Evolutionary conservation across 2,797 vertebrate genomes (phyloP).

Genomic region (Poecilia picta): DNA sequence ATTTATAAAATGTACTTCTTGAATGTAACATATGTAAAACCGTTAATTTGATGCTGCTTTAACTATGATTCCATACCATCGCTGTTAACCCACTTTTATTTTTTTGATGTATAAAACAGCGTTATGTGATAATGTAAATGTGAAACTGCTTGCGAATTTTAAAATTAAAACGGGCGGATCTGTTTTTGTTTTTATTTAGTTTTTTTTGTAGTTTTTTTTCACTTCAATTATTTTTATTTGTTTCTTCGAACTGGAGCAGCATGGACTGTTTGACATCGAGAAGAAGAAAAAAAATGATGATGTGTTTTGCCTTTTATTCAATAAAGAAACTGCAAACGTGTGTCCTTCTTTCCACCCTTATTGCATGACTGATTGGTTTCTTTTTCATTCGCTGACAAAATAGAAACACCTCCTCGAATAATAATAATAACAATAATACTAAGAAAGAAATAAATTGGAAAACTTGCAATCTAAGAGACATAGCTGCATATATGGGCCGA

Average conservation of each 20-base stretch:
- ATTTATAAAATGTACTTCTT: background rate
- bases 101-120: constrained; percentile 1
- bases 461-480: constrained; percentile 33
- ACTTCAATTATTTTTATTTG: constrained; percentile 86
- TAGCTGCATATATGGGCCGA: constrained; percentile 48
- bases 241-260: constrained; percentile 90
- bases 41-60: background rate
- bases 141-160: constrained; percentile 35
- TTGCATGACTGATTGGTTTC: constrained; percentile 87
- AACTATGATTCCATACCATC: background rate
- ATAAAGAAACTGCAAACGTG: constrained; percentile 79
- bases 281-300: constrained; percentile 62
- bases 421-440: constrained; percentile 37
- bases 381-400: constrained; percentile 80
- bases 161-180: constrained; percentile 67
- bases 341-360: constrained; percentile 86
- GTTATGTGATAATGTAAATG: constrained; percentile 13
- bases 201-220: constrained; percentile 4
- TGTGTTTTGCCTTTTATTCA: constrained; percentile 66
- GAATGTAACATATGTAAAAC: background rate
- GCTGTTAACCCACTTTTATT: background rate
- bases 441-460: constrained; percentile 40
- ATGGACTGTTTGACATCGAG: constrained; percentile 93
- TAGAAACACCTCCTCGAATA: constrained; percentile 62
- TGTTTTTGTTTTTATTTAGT: constrained; percentile 14